Evolutionary conservation across 2,888 invertebrate genomes (phyloP).

Genomic region (Lasioglossum leucozonium): DNA sequence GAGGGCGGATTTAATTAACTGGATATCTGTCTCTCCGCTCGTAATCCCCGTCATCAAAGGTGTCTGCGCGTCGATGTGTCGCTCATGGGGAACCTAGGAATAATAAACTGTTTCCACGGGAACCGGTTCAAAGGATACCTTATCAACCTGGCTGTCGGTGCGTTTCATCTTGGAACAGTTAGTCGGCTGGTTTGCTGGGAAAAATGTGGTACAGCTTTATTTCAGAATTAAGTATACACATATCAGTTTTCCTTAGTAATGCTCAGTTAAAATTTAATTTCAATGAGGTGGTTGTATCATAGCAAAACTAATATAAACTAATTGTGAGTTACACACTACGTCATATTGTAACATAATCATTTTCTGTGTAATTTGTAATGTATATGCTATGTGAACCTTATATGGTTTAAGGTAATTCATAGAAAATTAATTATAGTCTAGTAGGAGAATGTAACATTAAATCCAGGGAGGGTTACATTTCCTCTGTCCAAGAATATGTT

Average conservation of each 20-base stretch:
- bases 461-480: neutral
- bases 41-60: constrained; percentile 54
- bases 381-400: too few relatives aligned
- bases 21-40: constrained; percentile 52
- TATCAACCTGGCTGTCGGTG: neutral
- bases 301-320: too few relatives aligned
- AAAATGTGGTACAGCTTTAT: neutral
- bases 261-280: too few relatives aligned
- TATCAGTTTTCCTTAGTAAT: too few relatives aligned
- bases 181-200: neutral
- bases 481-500: neutral
- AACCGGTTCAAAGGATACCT: neutral
- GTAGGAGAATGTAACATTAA: too few relatives aligned
- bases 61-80: constrained; percentile 6
- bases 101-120: constrained; percentile 29
- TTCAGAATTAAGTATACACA: too few relatives aligned
- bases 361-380: too few relatives aligned
- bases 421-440: too few relatives aligned
- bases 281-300: too few relatives aligned
- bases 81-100: neutral
- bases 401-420: too few relatives aligned
- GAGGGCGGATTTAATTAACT: constrained; percentile 71
- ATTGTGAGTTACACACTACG: too few relatives aligned
- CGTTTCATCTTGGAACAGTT: neutral
- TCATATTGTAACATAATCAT: too few relatives aligned